Percentiles rank a stretch among this genome's conserved stretches.
Evolutionary conservation across 2,888 invertebrate species (phyloP).

Genomic region (Abrostola triplasia): DNA sequence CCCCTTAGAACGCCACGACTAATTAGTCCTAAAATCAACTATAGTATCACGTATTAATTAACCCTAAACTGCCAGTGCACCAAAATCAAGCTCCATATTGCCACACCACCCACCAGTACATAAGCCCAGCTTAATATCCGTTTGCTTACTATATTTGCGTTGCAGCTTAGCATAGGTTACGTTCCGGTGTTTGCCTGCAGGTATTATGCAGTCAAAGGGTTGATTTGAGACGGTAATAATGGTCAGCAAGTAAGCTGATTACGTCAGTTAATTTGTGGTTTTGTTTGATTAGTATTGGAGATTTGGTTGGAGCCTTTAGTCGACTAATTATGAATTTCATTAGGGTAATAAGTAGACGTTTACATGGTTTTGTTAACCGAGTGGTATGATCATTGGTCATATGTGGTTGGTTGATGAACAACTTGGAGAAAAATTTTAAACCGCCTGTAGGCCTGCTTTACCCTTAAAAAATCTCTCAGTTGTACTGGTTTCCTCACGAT

Average conservation of each 20-base stretch:
- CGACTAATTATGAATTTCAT: no score
- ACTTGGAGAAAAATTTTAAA: no score
- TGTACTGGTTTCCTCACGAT: no score
- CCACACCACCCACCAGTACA: constrained; percentile 60
- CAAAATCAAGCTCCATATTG: constrained; percentile 11
- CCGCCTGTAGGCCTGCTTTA: no score
- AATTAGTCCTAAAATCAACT: no score
- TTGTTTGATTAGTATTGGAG: constrained; percentile 19
- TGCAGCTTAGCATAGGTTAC: constrained; percentile 73
- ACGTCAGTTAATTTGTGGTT: constrained; percentile 73
- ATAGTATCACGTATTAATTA: background rate
- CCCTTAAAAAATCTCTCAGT: no score
- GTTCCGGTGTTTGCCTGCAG: constrained; percentile 71
- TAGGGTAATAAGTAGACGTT: no score
- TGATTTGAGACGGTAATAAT: constrained; percentile 66
- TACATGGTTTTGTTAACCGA: no score
- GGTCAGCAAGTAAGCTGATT: constrained; percentile 69
- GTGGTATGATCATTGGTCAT: no score
- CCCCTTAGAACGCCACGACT: no score
- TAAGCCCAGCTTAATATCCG: constrained; percentile 79
- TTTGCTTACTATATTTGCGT: constrained; percentile 84
- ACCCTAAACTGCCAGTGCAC: background rate
- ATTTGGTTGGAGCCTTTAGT: no score
- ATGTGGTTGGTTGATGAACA: no score
- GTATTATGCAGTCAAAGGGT: constrained; percentile 73